Conservation (phyloP, 2,888 invertebrate genomes). For the Amblyjoppa proteus region DNA sequence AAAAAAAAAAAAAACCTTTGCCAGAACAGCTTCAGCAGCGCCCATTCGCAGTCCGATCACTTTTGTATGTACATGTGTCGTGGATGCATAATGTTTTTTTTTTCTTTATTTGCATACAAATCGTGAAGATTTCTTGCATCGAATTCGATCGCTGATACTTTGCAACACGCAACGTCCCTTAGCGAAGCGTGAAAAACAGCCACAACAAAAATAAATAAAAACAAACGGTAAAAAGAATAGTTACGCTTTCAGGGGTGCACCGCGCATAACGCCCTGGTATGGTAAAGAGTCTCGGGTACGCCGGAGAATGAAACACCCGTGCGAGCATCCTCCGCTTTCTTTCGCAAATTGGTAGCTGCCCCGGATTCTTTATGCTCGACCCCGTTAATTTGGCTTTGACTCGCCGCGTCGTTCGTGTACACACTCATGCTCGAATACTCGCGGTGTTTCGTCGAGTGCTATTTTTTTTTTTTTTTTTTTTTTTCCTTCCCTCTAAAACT, state of each 20-base stretch:
- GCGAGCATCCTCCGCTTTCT: constrained; percentile 15
- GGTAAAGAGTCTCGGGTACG: background rate
- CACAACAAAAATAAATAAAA: background rate
- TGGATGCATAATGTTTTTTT: constrained; percentile 30
- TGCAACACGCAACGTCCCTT: background rate
- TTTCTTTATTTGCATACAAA: constrained; percentile 49
- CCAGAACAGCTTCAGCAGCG: constrained; percentile 37
- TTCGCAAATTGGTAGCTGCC: constrained; percentile 17
- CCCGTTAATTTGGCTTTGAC: constrained; percentile 50
- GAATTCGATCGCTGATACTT: constrained; percentile 13
- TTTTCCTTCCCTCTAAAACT: background rate
- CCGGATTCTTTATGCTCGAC: constrained; percentile 47
- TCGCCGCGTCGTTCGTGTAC: constrained; percentile 1
- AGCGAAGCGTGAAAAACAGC: background rate
- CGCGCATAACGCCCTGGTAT: background rate
- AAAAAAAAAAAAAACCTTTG: constrained; percentile 12
- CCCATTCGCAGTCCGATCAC: constrained; percentile 44
- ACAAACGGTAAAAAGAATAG: background rate
- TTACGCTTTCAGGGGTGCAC: background rate
- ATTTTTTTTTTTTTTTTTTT: background rate
- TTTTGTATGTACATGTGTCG: constrained; percentile 10
- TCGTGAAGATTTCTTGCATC: constrained; percentile 18
- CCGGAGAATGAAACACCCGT: background rate
- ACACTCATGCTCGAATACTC: background rate
- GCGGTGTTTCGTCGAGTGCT: background rate